Evolutionary conservation across 1,140 invertebrate species (phyloP), one percentile per base, ranked within the genome.

Genomic region (Zeugodacus cucurbitae): DNA sequence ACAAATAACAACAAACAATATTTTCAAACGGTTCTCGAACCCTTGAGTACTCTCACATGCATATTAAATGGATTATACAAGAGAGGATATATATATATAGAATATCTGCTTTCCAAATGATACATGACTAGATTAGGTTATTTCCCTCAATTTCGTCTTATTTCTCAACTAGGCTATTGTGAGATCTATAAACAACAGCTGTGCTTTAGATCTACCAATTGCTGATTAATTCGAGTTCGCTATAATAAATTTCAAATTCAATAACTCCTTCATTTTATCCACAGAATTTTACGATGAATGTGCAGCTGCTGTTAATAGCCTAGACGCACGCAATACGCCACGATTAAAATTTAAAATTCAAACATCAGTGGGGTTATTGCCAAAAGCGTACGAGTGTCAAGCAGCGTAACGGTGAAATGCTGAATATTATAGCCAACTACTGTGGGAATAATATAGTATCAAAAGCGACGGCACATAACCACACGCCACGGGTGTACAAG

Each of bases 401-500:
- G n/a, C 20, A 34, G 29, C 20, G 70, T 41, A 78, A 48, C 58
- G 58, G 6, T 26, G 74, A 17, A 82, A 48, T 26, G 74, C 41
- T 82, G 22, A 82, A 82, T 48, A 48, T 82, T 82, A 82, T 48
- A 11, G n/a, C 74, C 74, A 82, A 82, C 41, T 48, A 48, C 74
- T 82, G 22, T 82, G 41, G 74, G 74, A 48, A 54, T 82, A 34
- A 82, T 54, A 82, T 48, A 82, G 14, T 82, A 82, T 82, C 41
- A 54, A 44, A 82, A n/a, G n/a, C 41, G 7, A 26, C 8, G 20
- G 0, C 8, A 29, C 74, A n/a, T 74, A 34, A 82, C 26, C 17
- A 37, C 10, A 54, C 44, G 14, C 74, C n/a, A 62, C 6, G n/a
- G n/a, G n/a, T n/a, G n/a, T n/a, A n/a, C n/a, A n/a, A n/a, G n/a